Percentiles rank a stretch among this genome's conserved stretches.
Conservation (phyloP, 1,140 invertebrate genomes). For the Gryllus bimaculatus region DNA sequence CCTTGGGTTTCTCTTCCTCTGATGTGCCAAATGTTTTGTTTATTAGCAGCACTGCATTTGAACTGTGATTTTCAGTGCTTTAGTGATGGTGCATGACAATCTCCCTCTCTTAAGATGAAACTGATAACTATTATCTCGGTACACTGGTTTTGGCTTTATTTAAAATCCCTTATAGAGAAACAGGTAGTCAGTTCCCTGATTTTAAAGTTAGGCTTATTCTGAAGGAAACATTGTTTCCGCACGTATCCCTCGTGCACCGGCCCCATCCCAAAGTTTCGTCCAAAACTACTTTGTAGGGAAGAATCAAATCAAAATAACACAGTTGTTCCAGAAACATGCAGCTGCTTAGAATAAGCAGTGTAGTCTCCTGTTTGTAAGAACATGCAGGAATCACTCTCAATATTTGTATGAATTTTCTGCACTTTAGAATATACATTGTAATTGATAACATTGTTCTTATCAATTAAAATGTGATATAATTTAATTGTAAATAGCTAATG, state of each 20-base stretch:
- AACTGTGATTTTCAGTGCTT: conserved; percentile 13
- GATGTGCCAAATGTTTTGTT: conserved; percentile 14
- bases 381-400: background rate
- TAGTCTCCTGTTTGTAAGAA: background rate
- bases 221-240: background rate
- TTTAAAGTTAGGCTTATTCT: background rate
- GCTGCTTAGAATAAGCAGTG: background rate
- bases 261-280: conserved; percentile 23
- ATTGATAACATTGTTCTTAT: conserved; percentile 19
- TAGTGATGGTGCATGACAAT: conserved; percentile 11
- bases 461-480: conserved; percentile 22
- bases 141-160: background rate
- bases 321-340: background rate
- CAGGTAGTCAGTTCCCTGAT: background rate
- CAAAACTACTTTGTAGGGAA: conserved; percentile 11
- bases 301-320: conserved; percentile 2
- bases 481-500: conserved; percentile 27
- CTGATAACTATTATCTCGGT: background rate
- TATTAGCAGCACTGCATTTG: conserved; percentile 11
- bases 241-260: conserved; percentile 15
- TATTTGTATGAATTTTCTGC: conserved; percentile 19
- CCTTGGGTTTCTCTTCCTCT: background rate
- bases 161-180: background rate
- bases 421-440: conserved; percentile 20
- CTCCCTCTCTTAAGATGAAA: conserved; percentile 5